Evolutionary conservation across 2,888 invertebrate species (phyloP).

Genomic region (Plebejus melissa): DNA sequence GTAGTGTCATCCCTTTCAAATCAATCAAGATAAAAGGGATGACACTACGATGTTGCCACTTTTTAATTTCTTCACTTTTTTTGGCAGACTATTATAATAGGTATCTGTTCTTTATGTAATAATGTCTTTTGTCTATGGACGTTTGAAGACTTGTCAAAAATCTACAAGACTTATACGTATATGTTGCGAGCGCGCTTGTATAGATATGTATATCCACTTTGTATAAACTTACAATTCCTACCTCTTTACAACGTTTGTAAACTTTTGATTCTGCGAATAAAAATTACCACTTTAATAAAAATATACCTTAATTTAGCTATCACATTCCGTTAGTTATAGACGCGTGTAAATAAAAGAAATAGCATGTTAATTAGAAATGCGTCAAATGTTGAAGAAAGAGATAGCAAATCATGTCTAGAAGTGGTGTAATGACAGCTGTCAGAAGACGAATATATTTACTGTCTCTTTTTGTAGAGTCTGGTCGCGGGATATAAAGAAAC

Average conservation of each 20-base stretch:
- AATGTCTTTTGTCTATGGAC: no score
- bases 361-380: background rate
- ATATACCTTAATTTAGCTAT: background rate
- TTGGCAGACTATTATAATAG: no score
- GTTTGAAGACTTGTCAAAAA: background rate
- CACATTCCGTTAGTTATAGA: background rate
- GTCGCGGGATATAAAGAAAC: background rate
- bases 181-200: constrained; percentile 1
- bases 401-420: background rate
- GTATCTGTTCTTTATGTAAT: no score
- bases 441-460: background rate
- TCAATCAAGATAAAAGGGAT: no score
- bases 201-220: constrained; percentile 11
- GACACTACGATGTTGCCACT: no score
- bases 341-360: background rate
- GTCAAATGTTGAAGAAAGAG: background rate
- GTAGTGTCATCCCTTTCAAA: no score
- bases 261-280: constrained; percentile 1
- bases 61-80: no score
- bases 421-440: background rate
- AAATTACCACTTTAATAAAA: constrained; percentile 1
- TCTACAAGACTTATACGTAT: background rate
- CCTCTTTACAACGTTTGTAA: constrained; percentile 23
- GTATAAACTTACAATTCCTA: constrained; percentile 26
- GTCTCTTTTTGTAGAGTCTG: background rate